These are phyloP conservation scores for Phocoena sinus DNA, from an alignment of 2,113 vertebrate species.

Conservation along the genomic window DNA sequence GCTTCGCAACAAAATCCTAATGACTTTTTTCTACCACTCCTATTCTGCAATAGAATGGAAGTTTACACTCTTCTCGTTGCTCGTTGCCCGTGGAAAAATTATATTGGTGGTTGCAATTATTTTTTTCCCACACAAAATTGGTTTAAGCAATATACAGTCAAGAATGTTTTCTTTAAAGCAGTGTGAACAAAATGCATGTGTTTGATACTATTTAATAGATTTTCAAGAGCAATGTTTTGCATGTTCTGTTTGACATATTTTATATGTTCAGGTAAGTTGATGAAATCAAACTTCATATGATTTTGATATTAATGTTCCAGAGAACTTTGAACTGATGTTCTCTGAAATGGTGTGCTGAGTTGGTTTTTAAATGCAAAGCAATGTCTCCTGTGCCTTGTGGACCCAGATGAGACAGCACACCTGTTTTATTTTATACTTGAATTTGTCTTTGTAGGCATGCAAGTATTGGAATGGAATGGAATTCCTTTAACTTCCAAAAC, in stretches of 20 bases:
- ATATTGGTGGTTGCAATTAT: background rate
- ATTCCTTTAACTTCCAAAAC: constrained; percentile 93
- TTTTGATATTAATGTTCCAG: background rate
- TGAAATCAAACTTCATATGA: background rate
- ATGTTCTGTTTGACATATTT: background rate
- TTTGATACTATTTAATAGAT: constrained; percentile 27
- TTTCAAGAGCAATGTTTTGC: constrained; percentile 20
- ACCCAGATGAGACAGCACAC: background rate
- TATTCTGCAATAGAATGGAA: background rate
- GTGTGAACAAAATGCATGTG: constrained; percentile 61
- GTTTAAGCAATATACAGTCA: background rate
- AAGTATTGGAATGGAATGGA: constrained; percentile 98
- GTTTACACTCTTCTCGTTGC: background rate
- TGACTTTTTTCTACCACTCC: background rate
- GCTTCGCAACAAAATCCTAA: background rate
- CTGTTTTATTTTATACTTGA: constrained; percentile 15
- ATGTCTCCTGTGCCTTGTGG: background rate
- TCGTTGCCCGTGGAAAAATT: background rate
- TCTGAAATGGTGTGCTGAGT: constrained; percentile 40
- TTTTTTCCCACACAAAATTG: background rate
- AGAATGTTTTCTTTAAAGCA: background rate
- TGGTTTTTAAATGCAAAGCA: constrained; percentile 10
- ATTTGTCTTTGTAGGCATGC: constrained; percentile 90
- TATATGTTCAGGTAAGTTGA: constrained; percentile 62
- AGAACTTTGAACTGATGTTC: constrained; percentile 43